Base-by-base conservation (phyloP, 2,797 vertebrate genomes). In the Darevskia nairensis region DNA sequence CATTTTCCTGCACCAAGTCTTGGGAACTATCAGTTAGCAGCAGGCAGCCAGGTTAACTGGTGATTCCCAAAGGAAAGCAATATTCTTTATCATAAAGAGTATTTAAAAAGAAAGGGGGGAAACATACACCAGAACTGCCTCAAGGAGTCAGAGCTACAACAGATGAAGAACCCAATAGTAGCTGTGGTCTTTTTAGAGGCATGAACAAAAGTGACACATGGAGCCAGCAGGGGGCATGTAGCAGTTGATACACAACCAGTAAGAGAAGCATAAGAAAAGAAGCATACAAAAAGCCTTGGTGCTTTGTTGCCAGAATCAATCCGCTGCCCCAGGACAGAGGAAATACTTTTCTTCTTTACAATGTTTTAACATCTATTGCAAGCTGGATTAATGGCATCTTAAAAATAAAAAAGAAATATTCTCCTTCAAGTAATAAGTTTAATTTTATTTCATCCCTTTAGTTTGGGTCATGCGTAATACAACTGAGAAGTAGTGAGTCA, bases 51-150 rank as follows among this genome's bases (percentile, higher is more conserved):
- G 32, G 29, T 72, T 87, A 44, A 64, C 4, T 87, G 21, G 71
- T 41, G 29, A 10, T 27, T 83, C 41, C 41, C 32, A 44, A 44
- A 77, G 11, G 32, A 41, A 46, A n/a, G 27, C 32, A 66, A 74
- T 15, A 19, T 66, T 66, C 0, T 23, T 76, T 41, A 75, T 64
- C 7, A 35, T 66, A 4, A 44, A 64, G 27, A 23, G 44, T 25
- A 61, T 81, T 25, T 72, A 23, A 91, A 89, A 85, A 94, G 50
- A 15, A 50, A 15, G 50, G 13, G 13, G 13, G 50, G 50, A 1
- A 89, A 89, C 15, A 46, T 6, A 64, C 21, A 64, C 61, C 27
- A 69, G 64, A 69, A 6, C 41, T 59, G 35, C 9, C 19, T 74
- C 55, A 55, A 72, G 21, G 68, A 72, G 46, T n/a, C 27, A 11